phyloP scores from a whole-genome alignment of 30 jellyfish, hydroid and myxozoan species.

The Turritopsis dohrnii region DNA sequence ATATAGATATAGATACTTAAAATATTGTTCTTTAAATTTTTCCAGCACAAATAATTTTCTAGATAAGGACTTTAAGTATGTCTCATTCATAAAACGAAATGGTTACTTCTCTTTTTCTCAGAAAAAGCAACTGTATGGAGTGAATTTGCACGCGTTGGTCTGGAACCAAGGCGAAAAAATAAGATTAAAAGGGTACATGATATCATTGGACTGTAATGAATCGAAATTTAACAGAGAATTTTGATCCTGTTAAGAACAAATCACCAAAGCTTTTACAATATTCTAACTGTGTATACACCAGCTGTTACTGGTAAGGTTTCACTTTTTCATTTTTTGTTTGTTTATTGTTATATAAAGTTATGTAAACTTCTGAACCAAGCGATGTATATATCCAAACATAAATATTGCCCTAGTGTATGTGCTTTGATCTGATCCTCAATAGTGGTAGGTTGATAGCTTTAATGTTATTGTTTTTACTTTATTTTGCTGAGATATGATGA shows the following conservation, averaged over 20 bases:
- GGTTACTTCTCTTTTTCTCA: not conserved
- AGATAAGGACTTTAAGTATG: not conserved
- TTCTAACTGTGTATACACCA: slow-evolving; percentile 66
- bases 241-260: not conserved
- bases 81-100: not conserved
- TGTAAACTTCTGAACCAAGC: not conserved
- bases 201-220: not conserved
- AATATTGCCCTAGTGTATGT: no score
- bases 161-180: not conserved
- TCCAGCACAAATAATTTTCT: not conserved
- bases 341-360: not conserved
- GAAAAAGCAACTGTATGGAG: not conserved
- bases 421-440: no score
- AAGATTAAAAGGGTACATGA: not conserved
- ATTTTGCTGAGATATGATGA: no score
- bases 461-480: no score
- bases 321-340: not conserved
- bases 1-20: not conserved
- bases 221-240: not conserved
- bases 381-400: not conserved
- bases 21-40: not conserved
- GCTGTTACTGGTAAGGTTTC: slow-evolving; percentile 64
- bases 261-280: slow-evolving; percentile 1
- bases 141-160: not conserved
- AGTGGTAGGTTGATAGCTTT: no score